Evolutionary conservation across 2,797 vertebrate species (phyloP).

Genomic region (Sternotherus odoratus): DNA sequence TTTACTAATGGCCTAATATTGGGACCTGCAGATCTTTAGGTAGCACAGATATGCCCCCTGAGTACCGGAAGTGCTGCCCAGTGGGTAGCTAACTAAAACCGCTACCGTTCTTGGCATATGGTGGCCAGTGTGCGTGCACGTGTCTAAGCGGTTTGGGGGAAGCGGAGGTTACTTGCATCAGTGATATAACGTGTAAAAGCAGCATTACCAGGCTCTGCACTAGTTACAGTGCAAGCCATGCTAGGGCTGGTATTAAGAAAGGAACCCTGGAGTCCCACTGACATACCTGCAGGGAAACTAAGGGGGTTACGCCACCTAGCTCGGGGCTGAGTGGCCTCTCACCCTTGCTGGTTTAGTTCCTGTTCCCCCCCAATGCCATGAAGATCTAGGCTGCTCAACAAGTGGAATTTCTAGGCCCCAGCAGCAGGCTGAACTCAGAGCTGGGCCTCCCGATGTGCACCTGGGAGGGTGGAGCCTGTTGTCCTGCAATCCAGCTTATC

Average conservation of each 20-base stretch:
- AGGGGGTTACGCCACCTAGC: neutral
- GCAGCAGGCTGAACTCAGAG: neutral
- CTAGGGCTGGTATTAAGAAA: neutral
- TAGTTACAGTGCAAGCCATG: neutral
- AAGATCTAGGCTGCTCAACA: neutral
- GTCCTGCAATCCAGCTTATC: neutral
- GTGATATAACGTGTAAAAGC: neutral
- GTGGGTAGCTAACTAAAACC: neutral
- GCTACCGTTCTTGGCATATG: neutral
- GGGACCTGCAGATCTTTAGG: conserved; percentile 8
- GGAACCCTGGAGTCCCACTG: neutral
- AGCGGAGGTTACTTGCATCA: neutral
- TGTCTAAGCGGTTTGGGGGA: neutral
- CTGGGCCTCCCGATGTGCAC: too few relatives aligned
- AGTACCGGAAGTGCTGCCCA: neutral
- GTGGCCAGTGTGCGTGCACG: neutral
- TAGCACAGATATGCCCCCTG: neutral
- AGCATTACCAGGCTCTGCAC: neutral
- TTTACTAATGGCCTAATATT: neutral
- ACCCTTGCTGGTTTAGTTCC: neutral
- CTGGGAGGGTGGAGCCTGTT: neutral
- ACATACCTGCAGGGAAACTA: neutral
- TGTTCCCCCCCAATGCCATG: too few relatives aligned
- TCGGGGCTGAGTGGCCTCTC: too few relatives aligned
- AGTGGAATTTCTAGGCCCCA: neutral